A percentile compares a stretch with the other conserved stretches of the same genome.
These are phyloP conservation scores for Scaptomyza flava DNA, from an alignment of 2,888 invertebrate genomes.

Conservation along the genomic window DNA sequence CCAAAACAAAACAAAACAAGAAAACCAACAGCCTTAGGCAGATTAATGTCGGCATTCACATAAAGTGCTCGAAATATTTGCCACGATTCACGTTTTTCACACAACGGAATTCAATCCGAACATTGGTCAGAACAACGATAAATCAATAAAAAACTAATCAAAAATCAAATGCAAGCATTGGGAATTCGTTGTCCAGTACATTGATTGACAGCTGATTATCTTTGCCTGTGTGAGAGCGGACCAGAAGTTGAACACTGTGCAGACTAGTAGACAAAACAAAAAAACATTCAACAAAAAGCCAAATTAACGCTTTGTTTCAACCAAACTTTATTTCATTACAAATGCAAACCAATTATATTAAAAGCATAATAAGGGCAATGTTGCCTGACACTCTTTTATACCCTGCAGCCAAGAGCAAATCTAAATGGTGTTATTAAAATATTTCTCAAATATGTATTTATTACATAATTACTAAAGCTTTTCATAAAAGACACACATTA, in stretches of 20 bases:
- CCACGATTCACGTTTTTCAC: constrained; percentile 8
- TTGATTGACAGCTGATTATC: constrained; percentile 51
- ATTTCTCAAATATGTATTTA: too few species aligned
- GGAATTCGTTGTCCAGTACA: constrained; percentile 50
- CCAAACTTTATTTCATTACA: constrained; percentile 36
- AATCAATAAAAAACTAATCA: constrained; percentile 74
- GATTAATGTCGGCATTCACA: constrained; percentile 34
- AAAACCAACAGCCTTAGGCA: constrained; percentile 20
- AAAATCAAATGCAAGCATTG: constrained; percentile 61
- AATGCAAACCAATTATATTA: constrained; percentile 65
- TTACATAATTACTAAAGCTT: too few species aligned
- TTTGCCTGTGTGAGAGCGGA: not conserved
- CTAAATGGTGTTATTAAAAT: not conserved
- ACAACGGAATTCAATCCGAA: constrained; percentile 48
- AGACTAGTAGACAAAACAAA: constrained; percentile 9
- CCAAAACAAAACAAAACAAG: constrained; percentile 23
- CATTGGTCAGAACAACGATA: constrained; percentile 43
- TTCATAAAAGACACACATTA: too few species aligned
- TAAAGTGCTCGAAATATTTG: constrained; percentile 12
- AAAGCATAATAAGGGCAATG: constrained; percentile 47
- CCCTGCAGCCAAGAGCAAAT: constrained; percentile 13
- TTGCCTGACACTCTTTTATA: constrained; percentile 29
- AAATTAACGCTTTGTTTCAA: constrained; percentile 29
- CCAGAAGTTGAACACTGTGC: constrained; percentile 14
- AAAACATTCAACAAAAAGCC: constrained; percentile 9